Evolutionary conservation across 1,140 invertebrate species (phyloP).

Genomic region (Drosophila melanica): DNA sequence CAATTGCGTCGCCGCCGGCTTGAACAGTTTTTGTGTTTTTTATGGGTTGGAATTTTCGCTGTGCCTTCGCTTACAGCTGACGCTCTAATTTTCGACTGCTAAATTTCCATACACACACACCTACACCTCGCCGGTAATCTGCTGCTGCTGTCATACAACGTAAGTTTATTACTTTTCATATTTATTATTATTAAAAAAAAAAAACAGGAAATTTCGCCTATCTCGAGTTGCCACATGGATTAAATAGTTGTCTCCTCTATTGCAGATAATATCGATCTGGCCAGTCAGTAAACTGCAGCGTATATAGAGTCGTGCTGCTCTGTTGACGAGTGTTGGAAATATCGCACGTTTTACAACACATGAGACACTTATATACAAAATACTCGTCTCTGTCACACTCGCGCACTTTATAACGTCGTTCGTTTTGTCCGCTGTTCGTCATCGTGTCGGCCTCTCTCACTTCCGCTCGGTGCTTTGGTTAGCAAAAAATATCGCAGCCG

Average conservation of each 20-base stretch:
- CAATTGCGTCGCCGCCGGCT: slow-evolving; percentile 54
- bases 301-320: slow-evolving; percentile 37
- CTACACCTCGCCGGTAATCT: neutral
- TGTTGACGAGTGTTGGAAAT: slow-evolving; percentile 46
- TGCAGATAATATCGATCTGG: slow-evolving; percentile 54
- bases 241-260: slow-evolving; percentile 16
- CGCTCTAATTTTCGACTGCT: slow-evolving; percentile 26
- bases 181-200: neutral
- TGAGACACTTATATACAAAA: slow-evolving; percentile 21
- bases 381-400: slow-evolving; percentile 43
- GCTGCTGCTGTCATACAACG: slow-evolving; percentile 6
- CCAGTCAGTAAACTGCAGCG: slow-evolving; percentile 38
- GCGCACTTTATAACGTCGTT: slow-evolving; percentile 5
- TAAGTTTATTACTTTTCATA: slow-evolving; percentile 3
- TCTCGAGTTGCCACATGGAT: slow-evolving; percentile 47
- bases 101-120: slow-evolving; percentile 29
- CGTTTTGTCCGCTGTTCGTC: slow-evolving; percentile 34
- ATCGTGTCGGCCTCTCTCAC: slow-evolving; percentile 41
- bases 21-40: slow-evolving; percentile 41
- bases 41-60: slow-evolving; percentile 35
- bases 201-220: slow-evolving; percentile 16
- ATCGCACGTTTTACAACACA: slow-evolving; percentile 59
- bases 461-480: slow-evolving; percentile 31
- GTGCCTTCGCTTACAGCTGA: slow-evolving; percentile 17
- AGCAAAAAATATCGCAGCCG: slow-evolving; percentile 65